Conservation (phyloP, 2,797 vertebrate genomes). For the Enteromius trimaculatus region DNA sequence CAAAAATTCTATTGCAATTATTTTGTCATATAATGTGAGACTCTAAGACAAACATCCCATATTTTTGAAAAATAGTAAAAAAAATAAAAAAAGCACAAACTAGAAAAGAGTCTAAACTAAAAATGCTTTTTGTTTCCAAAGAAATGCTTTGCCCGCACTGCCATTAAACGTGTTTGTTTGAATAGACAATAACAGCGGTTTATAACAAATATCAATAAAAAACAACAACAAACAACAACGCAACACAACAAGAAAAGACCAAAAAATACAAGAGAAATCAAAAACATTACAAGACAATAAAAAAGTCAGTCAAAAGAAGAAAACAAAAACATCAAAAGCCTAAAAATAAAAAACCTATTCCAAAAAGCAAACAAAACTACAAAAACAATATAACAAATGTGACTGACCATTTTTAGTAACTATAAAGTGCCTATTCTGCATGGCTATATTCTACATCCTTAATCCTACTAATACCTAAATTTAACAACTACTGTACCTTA, state of each 20-base stretch:
- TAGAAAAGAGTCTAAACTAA: background rate
- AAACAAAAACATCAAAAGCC: background rate
- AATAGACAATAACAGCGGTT: too few relatives aligned
- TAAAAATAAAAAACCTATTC: background rate
- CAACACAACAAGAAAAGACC: background rate
- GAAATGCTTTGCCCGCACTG: background rate
- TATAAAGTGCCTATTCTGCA: background rate
- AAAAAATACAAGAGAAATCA: background rate
- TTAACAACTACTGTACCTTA: background rate
- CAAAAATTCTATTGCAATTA: constrained; percentile 11
- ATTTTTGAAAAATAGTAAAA: background rate
- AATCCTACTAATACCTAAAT: background rate
- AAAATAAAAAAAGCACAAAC: background rate
- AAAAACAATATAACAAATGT: background rate
- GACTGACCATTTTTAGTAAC: background rate
- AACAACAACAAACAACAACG: background rate
- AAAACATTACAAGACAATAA: background rate
- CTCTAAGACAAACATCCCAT: background rate
- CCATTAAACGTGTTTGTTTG: background rate
- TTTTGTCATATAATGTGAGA: constrained; percentile 12
- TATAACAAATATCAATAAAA: background rate
- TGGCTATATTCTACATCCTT: background rate
- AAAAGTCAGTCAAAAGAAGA: background rate
- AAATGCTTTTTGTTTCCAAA: background rate
- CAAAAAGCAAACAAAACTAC: background rate